These are phyloP conservation scores for Ochropleura leucogaster DNA, from an alignment of 2,888 invertebrate species.

Conservation along the genomic window DNA sequence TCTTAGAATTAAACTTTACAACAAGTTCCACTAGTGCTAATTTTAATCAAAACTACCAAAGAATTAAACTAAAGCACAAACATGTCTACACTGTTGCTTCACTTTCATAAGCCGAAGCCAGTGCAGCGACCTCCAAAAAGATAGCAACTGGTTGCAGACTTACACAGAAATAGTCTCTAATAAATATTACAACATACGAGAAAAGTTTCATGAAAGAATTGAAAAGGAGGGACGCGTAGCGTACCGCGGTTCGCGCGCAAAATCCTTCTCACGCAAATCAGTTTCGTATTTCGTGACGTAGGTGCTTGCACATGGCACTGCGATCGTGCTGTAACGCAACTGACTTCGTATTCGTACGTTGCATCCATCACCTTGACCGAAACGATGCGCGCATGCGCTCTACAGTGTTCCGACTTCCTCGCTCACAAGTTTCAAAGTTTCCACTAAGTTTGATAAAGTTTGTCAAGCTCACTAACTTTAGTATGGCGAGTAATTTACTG, in stretches of 20 bases:
- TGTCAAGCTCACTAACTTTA: neutral
- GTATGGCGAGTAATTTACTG: neutral
- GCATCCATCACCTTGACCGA: conserved; percentile 44
- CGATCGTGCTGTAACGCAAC: conserved; percentile 31
- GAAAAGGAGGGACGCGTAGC: neutral
- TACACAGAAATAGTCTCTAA: conserved; percentile 3
- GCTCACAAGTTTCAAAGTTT: conserved; percentile 20
- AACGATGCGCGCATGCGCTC: conserved; percentile 41
- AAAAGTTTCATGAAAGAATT: neutral
- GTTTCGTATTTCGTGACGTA: conserved; percentile 23
- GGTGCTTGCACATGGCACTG: conserved; percentile 30
- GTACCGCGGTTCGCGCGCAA: neutral
- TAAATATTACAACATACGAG: neutral
- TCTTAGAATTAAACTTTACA: neutral
- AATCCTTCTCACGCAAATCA: conserved; percentile 14
- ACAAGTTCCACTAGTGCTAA: neutral
- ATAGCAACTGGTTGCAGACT: conserved; percentile 36
- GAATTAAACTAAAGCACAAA: neutral
- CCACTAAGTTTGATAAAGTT: neutral
- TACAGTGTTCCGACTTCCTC: neutral
- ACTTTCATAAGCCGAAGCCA: neutral
- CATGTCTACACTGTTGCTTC: neutral
- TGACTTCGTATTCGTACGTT: conserved; percentile 24
- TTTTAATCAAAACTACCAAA: neutral
- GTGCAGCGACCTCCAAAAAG: neutral